Conservation (phyloP, 2,113 vertebrate genomes). For the Butorides virescens region DNA sequence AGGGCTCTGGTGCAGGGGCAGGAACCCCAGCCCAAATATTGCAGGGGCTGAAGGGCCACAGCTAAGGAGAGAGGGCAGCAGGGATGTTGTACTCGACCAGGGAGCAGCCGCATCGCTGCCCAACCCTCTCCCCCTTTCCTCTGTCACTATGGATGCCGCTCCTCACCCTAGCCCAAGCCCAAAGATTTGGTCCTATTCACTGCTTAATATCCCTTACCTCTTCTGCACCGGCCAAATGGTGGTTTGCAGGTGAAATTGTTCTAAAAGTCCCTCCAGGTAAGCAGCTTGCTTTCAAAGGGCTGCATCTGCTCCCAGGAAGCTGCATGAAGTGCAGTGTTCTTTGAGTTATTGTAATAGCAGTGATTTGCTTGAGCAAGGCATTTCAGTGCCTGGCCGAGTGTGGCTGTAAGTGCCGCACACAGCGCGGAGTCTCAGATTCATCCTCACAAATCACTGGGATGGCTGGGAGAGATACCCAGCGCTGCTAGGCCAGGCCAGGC, state of each 20-base stretch:
- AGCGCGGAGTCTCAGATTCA: accelerated
- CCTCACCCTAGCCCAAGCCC: neutral
- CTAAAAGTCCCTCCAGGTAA: neutral
- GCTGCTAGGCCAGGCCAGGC: neutral
- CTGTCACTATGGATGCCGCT: neutral
- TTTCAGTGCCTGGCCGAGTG: neutral
- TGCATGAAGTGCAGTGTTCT: neutral
- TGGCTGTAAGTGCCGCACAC: neutral
- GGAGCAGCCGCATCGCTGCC: neutral
- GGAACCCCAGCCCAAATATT: neutral
- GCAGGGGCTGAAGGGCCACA: neutral
- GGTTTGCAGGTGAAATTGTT: neutral
- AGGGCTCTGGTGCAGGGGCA: neutral
- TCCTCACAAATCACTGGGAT: neutral
- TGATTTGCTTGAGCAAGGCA: neutral
- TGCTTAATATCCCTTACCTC: neutral
- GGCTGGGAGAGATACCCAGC: neutral
- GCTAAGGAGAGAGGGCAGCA: neutral
- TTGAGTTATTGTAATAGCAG: neutral
- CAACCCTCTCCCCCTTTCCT: neutral
- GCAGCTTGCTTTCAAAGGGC: neutral
- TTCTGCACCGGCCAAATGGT: neutral
- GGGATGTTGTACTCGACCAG: neutral
- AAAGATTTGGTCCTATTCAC: neutral
- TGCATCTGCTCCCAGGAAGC: neutral